These are phyloP conservation scores for Penelope pileata DNA, from an alignment of 2,113 vertebrate species.

Conservation along the genomic window DNA sequence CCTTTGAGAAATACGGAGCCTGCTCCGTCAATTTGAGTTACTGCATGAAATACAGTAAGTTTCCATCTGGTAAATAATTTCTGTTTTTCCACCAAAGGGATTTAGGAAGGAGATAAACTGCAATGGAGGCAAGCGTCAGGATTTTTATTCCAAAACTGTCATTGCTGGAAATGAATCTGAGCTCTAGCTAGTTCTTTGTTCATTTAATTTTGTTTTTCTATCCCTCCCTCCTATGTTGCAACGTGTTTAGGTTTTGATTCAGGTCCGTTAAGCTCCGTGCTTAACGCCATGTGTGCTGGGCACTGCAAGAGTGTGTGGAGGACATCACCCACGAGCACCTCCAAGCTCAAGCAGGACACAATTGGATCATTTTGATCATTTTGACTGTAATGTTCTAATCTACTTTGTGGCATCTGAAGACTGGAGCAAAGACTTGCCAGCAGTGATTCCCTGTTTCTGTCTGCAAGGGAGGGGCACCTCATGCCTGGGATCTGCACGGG, in stretches of 20 bases:
- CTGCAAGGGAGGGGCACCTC: not conserved
- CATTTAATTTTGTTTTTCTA: not conserved
- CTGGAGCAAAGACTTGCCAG: not conserved
- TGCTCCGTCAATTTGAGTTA: not conserved
- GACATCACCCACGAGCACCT: not conserved
- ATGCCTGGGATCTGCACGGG: rapidly evolving
- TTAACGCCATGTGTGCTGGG: no score
- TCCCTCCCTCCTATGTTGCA: not conserved
- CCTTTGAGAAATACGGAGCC: not conserved
- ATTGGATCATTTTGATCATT: not conserved
- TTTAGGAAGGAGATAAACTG: not conserved
- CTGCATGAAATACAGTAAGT: not conserved
- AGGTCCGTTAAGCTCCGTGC: not conserved
- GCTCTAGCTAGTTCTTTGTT: not conserved
- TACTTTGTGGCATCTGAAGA: not conserved
- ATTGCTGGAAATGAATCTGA: not conserved
- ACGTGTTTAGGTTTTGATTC: not conserved
- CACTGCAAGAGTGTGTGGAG: no score
- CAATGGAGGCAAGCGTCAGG: not conserved
- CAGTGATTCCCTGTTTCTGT: not conserved
- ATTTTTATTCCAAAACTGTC: not conserved
- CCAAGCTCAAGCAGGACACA: not conserved
- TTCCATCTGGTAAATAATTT: not conserved
- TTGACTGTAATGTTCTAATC: not conserved
- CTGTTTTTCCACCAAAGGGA: not conserved